Evolutionary conservation across 2,113 vertebrate genomes (phyloP).

Genomic region (Strigops habroptila): DNA sequence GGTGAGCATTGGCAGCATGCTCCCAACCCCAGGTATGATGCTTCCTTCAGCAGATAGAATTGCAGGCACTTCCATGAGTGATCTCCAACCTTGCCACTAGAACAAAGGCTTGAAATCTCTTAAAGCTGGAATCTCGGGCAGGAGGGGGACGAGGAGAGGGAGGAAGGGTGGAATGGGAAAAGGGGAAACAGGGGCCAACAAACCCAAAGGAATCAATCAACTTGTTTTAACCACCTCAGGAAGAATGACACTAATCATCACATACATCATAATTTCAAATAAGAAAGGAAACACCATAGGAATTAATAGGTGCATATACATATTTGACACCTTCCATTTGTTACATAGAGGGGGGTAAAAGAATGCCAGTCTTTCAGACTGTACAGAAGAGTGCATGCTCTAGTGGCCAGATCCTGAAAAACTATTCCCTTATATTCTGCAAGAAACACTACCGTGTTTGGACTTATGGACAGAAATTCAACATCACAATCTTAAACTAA

Average conservation of each 20-base stretch:
- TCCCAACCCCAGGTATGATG: rapidly evolving
- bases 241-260: background rate
- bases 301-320: rapidly evolving
- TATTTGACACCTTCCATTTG: background rate
- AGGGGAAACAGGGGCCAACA: background rate
- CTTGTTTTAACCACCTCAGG: too few relatives aligned
- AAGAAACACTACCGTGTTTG: background rate
- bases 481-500: background rate
- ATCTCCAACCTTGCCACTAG: background rate
- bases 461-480: background rate
- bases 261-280: background rate
- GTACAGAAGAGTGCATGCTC: background rate
- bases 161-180: too few relatives aligned
- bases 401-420: background rate
- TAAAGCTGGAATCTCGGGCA: background rate
- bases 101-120: background rate
- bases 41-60: background rate
- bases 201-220: background rate
- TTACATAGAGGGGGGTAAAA: background rate
- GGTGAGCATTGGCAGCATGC: background rate
- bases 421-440: background rate
- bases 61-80: background rate
- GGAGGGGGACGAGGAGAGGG: too few relatives aligned
- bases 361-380: background rate
- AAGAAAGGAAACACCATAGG: background rate